These are phyloP conservation scores for Noctua comes DNA, from an alignment of 2,888 invertebrate genomes.

Conservation along the genomic window DNA sequence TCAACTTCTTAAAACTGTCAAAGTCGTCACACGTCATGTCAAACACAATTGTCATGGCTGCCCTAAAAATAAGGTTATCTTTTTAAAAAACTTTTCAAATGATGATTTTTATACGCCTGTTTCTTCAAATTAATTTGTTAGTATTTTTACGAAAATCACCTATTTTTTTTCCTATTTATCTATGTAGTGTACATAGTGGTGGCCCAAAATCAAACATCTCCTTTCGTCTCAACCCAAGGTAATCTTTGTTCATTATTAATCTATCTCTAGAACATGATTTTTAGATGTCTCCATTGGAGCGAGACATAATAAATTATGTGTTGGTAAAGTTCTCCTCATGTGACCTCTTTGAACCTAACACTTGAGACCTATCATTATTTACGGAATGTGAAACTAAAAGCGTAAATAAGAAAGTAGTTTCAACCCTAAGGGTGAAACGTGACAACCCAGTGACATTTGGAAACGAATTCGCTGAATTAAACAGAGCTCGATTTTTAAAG, in stretches of 20 bases:
- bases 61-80: too few species aligned
- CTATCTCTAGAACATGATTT: not conserved
- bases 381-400: conserved; percentile 20
- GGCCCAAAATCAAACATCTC: too few species aligned
- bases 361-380: conserved; percentile 46
- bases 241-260: not conserved
- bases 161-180: too few species aligned
- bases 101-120: too few species aligned
- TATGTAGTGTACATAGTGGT: too few species aligned
- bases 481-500: conserved; percentile 19
- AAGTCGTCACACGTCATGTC: too few species aligned
- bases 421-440: conserved; percentile 32
- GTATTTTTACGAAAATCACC: too few species aligned
- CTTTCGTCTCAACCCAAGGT: not conserved
- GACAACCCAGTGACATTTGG: conserved; percentile 18
- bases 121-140: too few species aligned
- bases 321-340: conserved; percentile 1
- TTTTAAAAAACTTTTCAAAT: too few species aligned
- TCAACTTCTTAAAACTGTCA: too few species aligned
- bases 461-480: conserved; percentile 32
- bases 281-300: not conserved
- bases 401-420: conserved; percentile 44
- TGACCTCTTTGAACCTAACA: conserved; percentile 17
- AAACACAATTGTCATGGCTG: too few species aligned
- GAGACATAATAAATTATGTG: conserved; percentile 33